Base-by-base conservation (phyloP, 2,888 invertebrate genomes). In the Auanema freiburgensis region DNA sequence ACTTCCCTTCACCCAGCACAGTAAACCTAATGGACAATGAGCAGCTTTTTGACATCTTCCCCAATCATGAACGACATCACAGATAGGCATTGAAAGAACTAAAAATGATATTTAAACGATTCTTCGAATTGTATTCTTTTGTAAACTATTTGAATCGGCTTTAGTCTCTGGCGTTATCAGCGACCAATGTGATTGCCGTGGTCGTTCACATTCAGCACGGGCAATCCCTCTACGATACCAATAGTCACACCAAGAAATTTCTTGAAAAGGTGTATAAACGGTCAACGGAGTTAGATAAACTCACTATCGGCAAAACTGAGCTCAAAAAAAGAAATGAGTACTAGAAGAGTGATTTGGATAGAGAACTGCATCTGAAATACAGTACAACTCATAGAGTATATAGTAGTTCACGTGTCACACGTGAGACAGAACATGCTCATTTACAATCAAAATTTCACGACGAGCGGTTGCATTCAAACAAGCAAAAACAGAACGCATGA, bases 221-320 rank as follows among this genome's bases (percentile, higher is more conserved):
- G 42, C 50, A 6, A 67, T 52, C 16, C 64, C 67, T 41, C 63
- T 33, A 14, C 33, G 42, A 33, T 60, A 40, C 67, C 67, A 67
- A 52, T 67, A 67, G 33, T 63, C 63, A 53, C 67, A 67, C 67
- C 63, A 64, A 10, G 66, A 59, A 51, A 66, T 49, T 51, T 64
- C 63, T 67, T 50, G 5, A 59, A 41, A 49, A 16, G 4, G 10
- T 33, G 14, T 21, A 18, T 14, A 3, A 46, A n/a, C n/a, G n/a
- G n/a, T 21, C 4, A 52, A 11, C 16, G 33, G 8, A 33, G 33
- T n/a, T n/a, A n/a, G n/a, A n/a, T n/a, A 33, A 33, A 33, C 33
- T 33, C 8, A 33, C 33, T 33, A 8, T 33, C 33, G 8, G 33
- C 33, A 33, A 8, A 8, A 33, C 33, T 33, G 33, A 33, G 4